These are phyloP conservation scores for Colossoma macropomum DNA, from an alignment of 2,113 vertebrate species.

Conservation along the genomic window DNA sequence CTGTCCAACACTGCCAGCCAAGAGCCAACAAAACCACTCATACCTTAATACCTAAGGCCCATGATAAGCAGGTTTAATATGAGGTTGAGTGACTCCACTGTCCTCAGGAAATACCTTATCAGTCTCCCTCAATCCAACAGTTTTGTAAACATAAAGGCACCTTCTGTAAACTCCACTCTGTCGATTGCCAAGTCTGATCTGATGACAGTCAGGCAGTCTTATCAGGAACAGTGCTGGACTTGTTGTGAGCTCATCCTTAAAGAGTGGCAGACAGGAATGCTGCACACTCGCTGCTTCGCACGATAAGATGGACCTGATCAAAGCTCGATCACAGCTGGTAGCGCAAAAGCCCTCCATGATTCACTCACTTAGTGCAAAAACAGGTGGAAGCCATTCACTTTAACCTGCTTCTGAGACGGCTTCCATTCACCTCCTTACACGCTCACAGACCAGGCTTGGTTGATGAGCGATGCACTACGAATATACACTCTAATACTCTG, in stretches of 20 bases:
- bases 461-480: neutral
- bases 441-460: neutral
- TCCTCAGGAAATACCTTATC: neutral
- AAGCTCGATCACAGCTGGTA: conserved; percentile 68
- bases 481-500: neutral
- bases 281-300: conserved; percentile 40
- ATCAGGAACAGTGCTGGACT: conserved; percentile 39
- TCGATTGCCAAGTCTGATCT: neutral
- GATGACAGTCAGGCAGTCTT: conserved; percentile 2
- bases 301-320: conserved; percentile 61
- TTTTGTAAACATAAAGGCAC: neutral
- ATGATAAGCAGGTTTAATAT: neutral
- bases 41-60: no score
- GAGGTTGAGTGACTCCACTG: neutral
- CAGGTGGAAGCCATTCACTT: conserved; percentile 14
- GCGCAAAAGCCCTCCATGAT: conserved; percentile 57
- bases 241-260: conserved; percentile 66
- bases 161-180: neutral
- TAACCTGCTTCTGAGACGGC: neutral
- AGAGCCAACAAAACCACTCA: no score
- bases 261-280: conserved; percentile 69
- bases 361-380: conserved; percentile 42
- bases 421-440: neutral
- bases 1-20: no score
- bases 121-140: neutral